Evolutionary conservation across 2,888 invertebrate genomes (phyloP), one percentile per base, ranked within the genome.

Genomic region (Agapetus fuscipes): DNA sequence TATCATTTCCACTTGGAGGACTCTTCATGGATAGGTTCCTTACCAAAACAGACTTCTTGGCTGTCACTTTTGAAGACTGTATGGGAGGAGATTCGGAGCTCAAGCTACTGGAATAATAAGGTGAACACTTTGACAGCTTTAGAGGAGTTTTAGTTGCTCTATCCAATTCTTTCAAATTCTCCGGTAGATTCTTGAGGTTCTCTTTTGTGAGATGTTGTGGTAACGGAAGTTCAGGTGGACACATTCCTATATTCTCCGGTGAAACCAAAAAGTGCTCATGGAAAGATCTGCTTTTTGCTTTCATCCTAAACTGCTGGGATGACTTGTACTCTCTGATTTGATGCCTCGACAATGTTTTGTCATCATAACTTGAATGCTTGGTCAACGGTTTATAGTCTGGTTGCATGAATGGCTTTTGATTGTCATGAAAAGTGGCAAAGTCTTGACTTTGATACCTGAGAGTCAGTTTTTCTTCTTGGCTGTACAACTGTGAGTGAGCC

Each of bases 31-130:
- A 74, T 51, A 75, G 70, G 48, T 76, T 69, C 48, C 71, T 66
- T 44, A 74, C 72, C 3, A 78, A 60, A 17, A 79, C 53, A 0
- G 79, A 75, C 35, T 74, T 74, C 57, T 80, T 82, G 12, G 74
- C 75, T 1, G 78, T 72, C 4, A 76, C 75, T 52, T 80, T 77
- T 32, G 75, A 68, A 20, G 79, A 71, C 41, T 75, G 73, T 56
- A 80, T 75, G 2, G 81, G 80, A 2, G 81, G 81, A 16, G 81
- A 80, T 51, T 82, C 82, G 0, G 81, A 81, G 54, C 82, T 82
- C 27, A 82, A 61, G 52, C 82, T 82, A 53, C 81, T 82, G 17
- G 82, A 82, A 57, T 82, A 82, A 55, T 82, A 82, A 1, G 82
- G 81, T 2, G 82, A 81, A 53, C 81, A 81, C 54, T 80, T 78